phyloP scores from a whole-genome alignment of 2,113 vertebrate species.

The Ptychochromis oligacanthus region DNA sequence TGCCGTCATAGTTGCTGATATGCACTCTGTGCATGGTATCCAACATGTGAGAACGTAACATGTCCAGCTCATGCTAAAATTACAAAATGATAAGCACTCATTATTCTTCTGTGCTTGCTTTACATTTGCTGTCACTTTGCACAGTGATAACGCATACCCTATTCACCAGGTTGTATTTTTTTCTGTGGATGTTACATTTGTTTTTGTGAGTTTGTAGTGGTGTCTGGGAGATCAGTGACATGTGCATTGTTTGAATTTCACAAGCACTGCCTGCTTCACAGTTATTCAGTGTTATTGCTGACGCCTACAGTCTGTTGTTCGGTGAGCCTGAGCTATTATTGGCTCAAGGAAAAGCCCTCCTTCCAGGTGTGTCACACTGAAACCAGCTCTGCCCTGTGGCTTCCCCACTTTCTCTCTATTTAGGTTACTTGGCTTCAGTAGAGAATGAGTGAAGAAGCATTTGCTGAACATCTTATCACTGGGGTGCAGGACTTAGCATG shows the following conservation, averaged over 20 bases:
- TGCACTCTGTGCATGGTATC: not conserved
- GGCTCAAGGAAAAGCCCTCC: conserved; percentile 58
- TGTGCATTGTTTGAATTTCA: conserved; percentile 46
- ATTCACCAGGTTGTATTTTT: not conserved
- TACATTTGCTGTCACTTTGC: not conserved
- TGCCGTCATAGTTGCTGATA: not conserved
- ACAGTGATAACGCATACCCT: not conserved
- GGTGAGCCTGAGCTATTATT: conserved; percentile 63
- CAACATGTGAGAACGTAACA: not conserved
- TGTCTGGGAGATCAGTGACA: conserved; percentile 5
- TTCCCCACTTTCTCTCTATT: conserved; percentile 33
- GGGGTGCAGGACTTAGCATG: not conserved
- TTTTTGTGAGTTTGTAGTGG: not conserved
- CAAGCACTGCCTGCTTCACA: conserved; percentile 29
- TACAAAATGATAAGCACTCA: not conserved
- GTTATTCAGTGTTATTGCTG: conserved; percentile 55
- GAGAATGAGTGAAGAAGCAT: conserved; percentile 5
- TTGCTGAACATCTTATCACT: not conserved
- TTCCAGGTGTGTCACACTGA: conserved; percentile 72
- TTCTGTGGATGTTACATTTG: not conserved
- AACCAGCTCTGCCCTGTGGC: conserved; percentile 45
- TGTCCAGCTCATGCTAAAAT: not conserved
- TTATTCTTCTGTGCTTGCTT: not conserved
- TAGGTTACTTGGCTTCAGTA: conserved; percentile 23
- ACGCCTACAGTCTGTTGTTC: conserved; percentile 51